Evolutionary conservation across 1,140 invertebrate genomes (phyloP), one percentile per base, ranked within the genome.

Genomic region (Drosophila ficusphila): DNA sequence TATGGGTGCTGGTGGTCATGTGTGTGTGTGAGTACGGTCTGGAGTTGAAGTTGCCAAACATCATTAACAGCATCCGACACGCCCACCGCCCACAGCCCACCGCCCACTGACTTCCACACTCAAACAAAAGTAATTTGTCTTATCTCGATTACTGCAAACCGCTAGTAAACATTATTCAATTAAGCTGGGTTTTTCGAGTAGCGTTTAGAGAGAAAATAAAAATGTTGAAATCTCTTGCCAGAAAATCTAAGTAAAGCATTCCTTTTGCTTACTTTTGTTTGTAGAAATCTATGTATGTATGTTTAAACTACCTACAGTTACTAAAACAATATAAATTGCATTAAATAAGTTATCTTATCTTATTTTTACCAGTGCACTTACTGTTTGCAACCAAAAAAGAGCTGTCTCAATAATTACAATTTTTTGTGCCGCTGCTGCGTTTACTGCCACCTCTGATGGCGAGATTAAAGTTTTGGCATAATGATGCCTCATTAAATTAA

Each of bases 381-480:
- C 21, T 41, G 21, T 46, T 5, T 49, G 53, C 27, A 12, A 19
- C 21, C 16, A 46, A 46, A 73, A 71, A 73, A 38, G 21, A 8
- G 33, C 56, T 46, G 47, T 49, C 41, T 64, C 69, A 73, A 73
- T 73, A 73, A 73, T 73, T 73, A 73, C 70, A 73, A 11, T 31
- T 72, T 53, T 70, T 73, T 54, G 16, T 14, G 41, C 18, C 12
- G 33, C 11, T 34, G 46, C 44, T 44, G 16, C 46, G 31, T 62
- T 47, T 51, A 3, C 25, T 34, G 46, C 11, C 69, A 7, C 31
- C 25, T 29, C 23, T 58, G 39, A 21, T 47, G 44, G 67, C 67
- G 70, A 48, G 72, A 75, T 75, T 74, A 74, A 75, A 75, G 72
- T 75, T 67, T 67, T 58, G 70, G 60, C 70, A 75, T 75, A 74